Evolutionary conservation across 1,140 invertebrate species (phyloP).

Genomic region (Pseudomyrmex flavicornis): DNA sequence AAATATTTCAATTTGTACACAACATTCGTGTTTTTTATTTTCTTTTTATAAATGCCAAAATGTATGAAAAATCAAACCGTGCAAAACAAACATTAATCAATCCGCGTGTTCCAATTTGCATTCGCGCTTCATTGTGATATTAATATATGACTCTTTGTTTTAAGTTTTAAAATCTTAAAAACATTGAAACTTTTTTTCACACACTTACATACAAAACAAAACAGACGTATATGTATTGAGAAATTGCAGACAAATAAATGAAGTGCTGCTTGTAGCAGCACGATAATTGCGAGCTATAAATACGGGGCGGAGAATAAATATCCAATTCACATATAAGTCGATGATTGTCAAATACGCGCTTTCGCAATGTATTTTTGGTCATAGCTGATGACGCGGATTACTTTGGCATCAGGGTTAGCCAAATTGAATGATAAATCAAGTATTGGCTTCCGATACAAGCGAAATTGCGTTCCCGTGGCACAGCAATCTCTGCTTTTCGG

Average conservation of each 20-base stretch:
- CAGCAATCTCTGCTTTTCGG: slow-evolving; percentile 53
- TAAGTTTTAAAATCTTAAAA: too few species aligned
- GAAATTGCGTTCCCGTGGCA: slow-evolving; percentile 53
- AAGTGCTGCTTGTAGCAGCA: background rate
- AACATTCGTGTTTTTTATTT: too few species aligned
- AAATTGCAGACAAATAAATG: background rate
- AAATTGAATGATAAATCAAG: slow-evolving; percentile 59
- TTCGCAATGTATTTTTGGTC: slow-evolving; percentile 34
- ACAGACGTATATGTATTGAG: background rate
- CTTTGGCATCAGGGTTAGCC: slow-evolving; percentile 48
- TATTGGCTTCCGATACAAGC: slow-evolving; percentile 55
- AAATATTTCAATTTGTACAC: too few species aligned
- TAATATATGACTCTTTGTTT: too few species aligned
- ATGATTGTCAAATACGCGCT: slow-evolving; percentile 36
- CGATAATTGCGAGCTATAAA: slow-evolving; percentile 32
- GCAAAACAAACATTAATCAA: too few species aligned
- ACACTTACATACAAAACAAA: background rate
- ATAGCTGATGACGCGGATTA: slow-evolving; percentile 40
- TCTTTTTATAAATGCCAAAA: too few species aligned
- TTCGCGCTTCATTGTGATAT: too few species aligned
- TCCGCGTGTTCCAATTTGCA: too few species aligned
- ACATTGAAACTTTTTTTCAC: too few species aligned
- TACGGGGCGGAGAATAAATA: slow-evolving; percentile 1
- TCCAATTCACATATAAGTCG: slow-evolving; percentile 40
- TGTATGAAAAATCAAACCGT: too few species aligned